Evolutionary conservation across 2,113 vertebrate genomes (phyloP).

Genomic region (Lagopus muta): DNA sequence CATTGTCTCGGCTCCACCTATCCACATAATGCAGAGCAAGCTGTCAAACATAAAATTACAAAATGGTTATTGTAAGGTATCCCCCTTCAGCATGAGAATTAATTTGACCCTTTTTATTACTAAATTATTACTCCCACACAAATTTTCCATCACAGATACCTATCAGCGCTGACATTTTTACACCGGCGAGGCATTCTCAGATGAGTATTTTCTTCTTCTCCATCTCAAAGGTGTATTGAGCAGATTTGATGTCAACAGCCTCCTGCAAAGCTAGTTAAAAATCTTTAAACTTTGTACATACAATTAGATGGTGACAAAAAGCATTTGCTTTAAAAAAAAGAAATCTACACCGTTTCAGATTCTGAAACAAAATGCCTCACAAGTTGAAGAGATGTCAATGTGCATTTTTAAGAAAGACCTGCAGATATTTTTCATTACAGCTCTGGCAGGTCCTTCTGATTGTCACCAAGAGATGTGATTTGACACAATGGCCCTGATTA

Average conservation of each 20-base stretch:
- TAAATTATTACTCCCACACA: constrained; percentile 75
- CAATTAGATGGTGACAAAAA: constrained; percentile 61
- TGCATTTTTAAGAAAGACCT: constrained; percentile 39
- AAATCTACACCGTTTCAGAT: neutral
- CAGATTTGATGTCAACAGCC: constrained; percentile 59
- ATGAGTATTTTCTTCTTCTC: constrained; percentile 47
- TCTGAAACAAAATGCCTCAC: neutral
- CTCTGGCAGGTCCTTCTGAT: constrained; percentile 36
- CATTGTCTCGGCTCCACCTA: constrained; percentile 61
- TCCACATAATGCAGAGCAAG: constrained; percentile 64
- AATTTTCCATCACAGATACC: constrained; percentile 65
- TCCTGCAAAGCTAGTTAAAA: constrained; percentile 64
- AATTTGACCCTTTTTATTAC: constrained; percentile 72
- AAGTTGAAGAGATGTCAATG: constrained; percentile 1
- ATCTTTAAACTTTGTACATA: constrained; percentile 61
- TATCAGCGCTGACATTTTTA: constrained; percentile 66
- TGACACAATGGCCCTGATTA: constrained; percentile 66
- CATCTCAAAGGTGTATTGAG: constrained; percentile 59
- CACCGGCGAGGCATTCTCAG: constrained; percentile 51
- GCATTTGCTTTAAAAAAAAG: neutral
- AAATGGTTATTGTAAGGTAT: constrained; percentile 68
- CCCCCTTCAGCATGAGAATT: constrained; percentile 73
- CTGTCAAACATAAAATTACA: constrained; percentile 69
- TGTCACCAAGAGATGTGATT: constrained; percentile 55
- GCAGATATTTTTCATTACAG: constrained; percentile 3